These are phyloP conservation scores for Morone chrysops DNA, from an alignment of 2,113 vertebrate genomes.

Conservation along the genomic window DNA sequence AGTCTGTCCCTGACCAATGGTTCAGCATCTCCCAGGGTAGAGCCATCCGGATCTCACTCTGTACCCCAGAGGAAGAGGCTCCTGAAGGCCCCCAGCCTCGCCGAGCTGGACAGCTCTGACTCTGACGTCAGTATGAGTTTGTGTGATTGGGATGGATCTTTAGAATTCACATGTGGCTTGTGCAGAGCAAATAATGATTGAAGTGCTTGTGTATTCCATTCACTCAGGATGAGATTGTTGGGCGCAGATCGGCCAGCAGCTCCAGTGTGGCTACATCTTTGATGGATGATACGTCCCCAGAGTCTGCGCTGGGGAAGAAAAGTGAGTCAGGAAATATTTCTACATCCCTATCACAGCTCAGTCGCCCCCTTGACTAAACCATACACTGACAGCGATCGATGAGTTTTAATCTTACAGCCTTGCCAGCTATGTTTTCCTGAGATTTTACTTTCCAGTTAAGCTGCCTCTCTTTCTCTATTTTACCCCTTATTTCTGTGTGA, in stretches of 20 bases:
- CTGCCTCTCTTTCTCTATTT: not conserved
- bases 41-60: slow-evolving; percentile 76
- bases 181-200: not conserved
- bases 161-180: not conserved
- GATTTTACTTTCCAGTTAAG: slow-evolving; percentile 3
- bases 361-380: slow-evolving; percentile 1
- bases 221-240: slow-evolving; percentile 89
- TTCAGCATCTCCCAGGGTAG: slow-evolving; percentile 69
- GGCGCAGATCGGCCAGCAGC: slow-evolving; percentile 88
- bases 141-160: not conserved
- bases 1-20: slow-evolving; percentile 86
- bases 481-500: not conserved
- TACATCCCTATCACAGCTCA: not conserved
- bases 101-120: slow-evolving; percentile 95
- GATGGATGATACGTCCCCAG: slow-evolving; percentile 89
- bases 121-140: slow-evolving; percentile 89
- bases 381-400: not conserved
- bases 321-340: slow-evolving; percentile 85
- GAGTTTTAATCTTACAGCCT: too few species aligned
- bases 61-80: slow-evolving; percentile 89
- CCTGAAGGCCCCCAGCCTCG: slow-evolving; percentile 93
- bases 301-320: slow-evolving; percentile 88
- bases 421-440: not conserved
- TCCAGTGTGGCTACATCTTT: slow-evolving; percentile 91
- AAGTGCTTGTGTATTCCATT: slow-evolving; percentile 22